Base-by-base conservation (phyloP, 2,888 invertebrate genomes). In the Drosophila niveifrons region DNA sequence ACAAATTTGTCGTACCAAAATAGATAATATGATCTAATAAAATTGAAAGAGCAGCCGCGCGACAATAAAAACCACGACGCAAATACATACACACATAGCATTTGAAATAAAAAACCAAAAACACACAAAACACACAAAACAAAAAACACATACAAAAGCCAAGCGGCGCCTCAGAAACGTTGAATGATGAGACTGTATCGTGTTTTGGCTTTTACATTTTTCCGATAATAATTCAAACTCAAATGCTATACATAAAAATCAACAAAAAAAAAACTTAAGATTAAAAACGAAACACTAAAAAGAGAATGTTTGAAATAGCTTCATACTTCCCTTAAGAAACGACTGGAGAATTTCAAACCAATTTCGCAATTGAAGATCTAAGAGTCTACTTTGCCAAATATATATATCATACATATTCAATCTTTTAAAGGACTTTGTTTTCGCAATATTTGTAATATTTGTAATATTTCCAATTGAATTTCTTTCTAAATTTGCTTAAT, bases 11-110 rank as follows among this genome's bases (percentile, higher is more conserved):
- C 75, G 77, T 81, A 73, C 85, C 84, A 79, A 88, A 88, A 88
- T 88, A 83, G 77, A 85, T 83, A 88, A 83, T 88, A 83, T 88
- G 83, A 83, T 88, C 88, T 88, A 83, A 83, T 83, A 83, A 88
- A 83, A 85, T 69, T 69, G 69, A 83, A 88, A 85, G 88, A 87
- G 85, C 82, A 73, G 75, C 78, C 84, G 87, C 87, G 52, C 73
- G 76, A 76, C 82, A 81, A 72, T 78, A 84, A 87, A 87, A 83
- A 78, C 72, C 67, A 75, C 78, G 47, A 66, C 66, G 57, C 67
- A 61, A 66, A 75, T 68, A 63, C 53, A 72, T 29, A 55, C 11
- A 48, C 11, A 59, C 18, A 44, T 23, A 2, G 15, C 17, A 10
- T 43, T 10, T 43, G 17, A 10, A 31, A 66, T 58, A 64, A 29